Conservation (phyloP, 2,888 invertebrate genomes). For the Cantharis flavilabris region DNA sequence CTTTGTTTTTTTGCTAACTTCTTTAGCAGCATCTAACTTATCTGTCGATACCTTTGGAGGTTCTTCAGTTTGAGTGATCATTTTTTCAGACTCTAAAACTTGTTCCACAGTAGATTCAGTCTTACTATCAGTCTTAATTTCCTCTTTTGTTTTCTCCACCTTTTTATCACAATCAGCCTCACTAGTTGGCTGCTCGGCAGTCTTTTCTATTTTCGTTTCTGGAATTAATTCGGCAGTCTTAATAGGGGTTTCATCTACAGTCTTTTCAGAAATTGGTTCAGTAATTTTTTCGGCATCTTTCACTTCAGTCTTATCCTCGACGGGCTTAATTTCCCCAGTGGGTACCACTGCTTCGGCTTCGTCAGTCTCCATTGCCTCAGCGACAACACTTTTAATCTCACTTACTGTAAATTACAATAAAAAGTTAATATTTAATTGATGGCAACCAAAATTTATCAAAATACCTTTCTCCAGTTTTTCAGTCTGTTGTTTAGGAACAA, state of each 20-base stretch:
- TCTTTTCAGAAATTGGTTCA: not conserved
- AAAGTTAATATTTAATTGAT: not conserved
- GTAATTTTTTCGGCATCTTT: not conserved
- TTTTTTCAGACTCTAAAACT: constrained; percentile 1
- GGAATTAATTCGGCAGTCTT: constrained; percentile 26
- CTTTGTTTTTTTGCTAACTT: constrained; percentile 27
- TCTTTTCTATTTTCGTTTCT: constrained; percentile 6
- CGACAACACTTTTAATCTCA: not conserved
- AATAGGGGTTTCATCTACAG: not conserved
- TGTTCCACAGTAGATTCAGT: not conserved
- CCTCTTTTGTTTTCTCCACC: not conserved
- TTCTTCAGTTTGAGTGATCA: constrained; percentile 20
- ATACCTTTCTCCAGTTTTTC: not conserved
- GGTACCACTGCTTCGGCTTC: not conserved
- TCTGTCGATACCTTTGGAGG: constrained; percentile 3
- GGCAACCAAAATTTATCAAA: not conserved
- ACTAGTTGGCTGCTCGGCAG: not conserved
- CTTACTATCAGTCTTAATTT: not conserved
- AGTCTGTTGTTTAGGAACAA: not conserved
- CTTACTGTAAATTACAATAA: not conserved
- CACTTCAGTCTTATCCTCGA: not conserved
- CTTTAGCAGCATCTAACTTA: not conserved
- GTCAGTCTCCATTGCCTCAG: not conserved
- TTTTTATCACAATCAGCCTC: not conserved
- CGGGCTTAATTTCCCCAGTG: not conserved